phyloP scores from a whole-genome alignment of 2,888 invertebrate genomes.

The Rhagium mordax region DNA sequence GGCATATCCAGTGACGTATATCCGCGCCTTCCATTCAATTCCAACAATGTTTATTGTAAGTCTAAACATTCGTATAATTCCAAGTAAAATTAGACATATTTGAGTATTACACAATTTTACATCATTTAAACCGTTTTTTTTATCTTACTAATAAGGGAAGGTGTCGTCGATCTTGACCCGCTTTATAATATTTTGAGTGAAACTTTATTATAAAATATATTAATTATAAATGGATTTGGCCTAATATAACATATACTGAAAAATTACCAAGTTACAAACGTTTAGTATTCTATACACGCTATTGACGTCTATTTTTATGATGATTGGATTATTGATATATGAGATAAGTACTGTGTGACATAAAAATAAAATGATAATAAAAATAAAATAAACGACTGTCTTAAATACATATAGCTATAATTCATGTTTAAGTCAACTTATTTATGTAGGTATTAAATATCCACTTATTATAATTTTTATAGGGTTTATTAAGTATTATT shows the following conservation, averaged over 20 bases:
- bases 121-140: background rate
- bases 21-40: conserved; percentile 19
- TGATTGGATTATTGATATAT: too few species aligned
- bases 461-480: background rate
- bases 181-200: background rate
- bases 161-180: conserved; percentile 12
- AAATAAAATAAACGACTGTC: background rate
- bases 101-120: background rate
- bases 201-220: background rate
- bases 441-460: background rate
- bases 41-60: background rate
- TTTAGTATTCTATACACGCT: background rate
- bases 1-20: conserved; percentile 27
- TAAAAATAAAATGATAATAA: too few species aligned
- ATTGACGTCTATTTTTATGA: conserved; percentile 6
- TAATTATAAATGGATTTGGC: background rate
- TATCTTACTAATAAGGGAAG: background rate
- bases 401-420: background rate
- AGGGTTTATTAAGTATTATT: too few species aligned
- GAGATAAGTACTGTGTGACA: too few species aligned
- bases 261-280: background rate
- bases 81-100: background rate
- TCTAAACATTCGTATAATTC: background rate
- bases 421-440: background rate
- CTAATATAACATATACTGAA: background rate